phyloP scores from a whole-genome alignment of 2,888 invertebrate genomes.

The Caenorhabditis macrosperma region DNA sequence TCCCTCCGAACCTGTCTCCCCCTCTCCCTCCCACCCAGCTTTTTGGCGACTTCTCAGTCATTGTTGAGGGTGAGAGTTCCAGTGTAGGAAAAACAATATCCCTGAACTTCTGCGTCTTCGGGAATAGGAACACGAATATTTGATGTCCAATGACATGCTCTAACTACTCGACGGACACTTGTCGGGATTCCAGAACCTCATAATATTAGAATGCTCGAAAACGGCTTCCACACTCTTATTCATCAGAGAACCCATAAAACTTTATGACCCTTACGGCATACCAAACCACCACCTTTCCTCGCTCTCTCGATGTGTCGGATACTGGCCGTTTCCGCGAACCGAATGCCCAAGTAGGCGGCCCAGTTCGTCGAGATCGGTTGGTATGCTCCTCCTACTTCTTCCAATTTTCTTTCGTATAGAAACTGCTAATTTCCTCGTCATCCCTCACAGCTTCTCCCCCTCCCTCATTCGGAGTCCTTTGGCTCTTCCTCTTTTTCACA shows the following conservation, averaged over 20 bases:
- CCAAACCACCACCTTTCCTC: constrained; percentile 34
- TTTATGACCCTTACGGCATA: constrained; percentile 26
- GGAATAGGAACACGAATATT: too few relatives aligned
- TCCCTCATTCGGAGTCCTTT: background rate
- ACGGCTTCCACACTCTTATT: background rate
- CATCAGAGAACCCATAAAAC: constrained; percentile 24
- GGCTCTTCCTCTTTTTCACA: background rate
- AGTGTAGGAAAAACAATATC: too few relatives aligned
- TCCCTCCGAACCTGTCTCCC: too few relatives aligned
- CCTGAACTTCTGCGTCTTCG: too few relatives aligned
- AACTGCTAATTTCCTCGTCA: constrained; percentile 54
- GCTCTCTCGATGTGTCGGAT: constrained; percentile 4
- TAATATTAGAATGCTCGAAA: constrained; percentile 15
- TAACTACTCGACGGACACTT: constrained; percentile 6
- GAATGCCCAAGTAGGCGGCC: constrained; percentile 24
- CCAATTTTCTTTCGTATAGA: constrained; percentile 51
- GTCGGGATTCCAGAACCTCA: constrained; percentile 35
- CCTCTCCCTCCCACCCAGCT: too few relatives aligned
- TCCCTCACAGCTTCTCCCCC: constrained; percentile 2
- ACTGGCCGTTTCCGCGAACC: constrained; percentile 35
- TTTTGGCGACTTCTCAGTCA: too few relatives aligned
- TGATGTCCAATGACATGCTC: background rate
- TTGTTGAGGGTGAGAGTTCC: too few relatives aligned
- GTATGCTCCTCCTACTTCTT: constrained; percentile 52
- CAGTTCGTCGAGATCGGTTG: constrained; percentile 31